Percentiles rank a stretch among this genome's conserved stretches.
Evolutionary conservation across 1,140 invertebrate genomes (phyloP).

Genomic region (Micrasema minimum): DNA sequence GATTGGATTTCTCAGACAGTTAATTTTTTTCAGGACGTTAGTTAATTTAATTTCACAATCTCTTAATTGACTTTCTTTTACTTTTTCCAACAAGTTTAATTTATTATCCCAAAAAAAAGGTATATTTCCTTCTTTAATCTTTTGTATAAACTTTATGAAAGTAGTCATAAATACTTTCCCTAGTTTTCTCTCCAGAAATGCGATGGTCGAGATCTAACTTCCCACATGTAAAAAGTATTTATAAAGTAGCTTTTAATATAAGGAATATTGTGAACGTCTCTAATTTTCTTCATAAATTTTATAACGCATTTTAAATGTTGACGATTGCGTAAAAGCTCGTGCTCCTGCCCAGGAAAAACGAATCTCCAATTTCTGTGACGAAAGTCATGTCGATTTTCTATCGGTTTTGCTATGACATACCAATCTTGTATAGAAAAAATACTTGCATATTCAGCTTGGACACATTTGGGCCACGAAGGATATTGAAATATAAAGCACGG

Average conservation of each 20-base stretch:
- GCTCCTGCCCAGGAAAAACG: neutral
- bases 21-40: neutral
- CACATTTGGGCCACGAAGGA: neutral
- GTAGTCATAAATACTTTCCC: conserved; percentile 6
- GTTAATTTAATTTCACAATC: neutral
- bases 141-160: neutral
- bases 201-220: neutral
- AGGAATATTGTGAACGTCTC: neutral
- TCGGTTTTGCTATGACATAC: conserved; percentile 20
- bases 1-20: no score
- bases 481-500: neutral
- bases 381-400: neutral
- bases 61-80: neutral
- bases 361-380: conserved; percentile 11
- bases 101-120: conserved; percentile 17
- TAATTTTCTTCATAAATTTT: conserved; percentile 8
- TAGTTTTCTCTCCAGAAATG: conserved; percentile 7
- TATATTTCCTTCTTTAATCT: neutral
- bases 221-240: conserved; percentile 7
- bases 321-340: neutral
- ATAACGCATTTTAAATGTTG: conserved; percentile 1
- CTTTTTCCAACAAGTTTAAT: conserved; percentile 7
- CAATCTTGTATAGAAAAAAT: neutral
- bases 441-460: neutral
- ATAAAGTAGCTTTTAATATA: conserved; percentile 22